Conservation (phyloP, 2,797 vertebrate species). For the Coregonus ussuriensis region DNA sequence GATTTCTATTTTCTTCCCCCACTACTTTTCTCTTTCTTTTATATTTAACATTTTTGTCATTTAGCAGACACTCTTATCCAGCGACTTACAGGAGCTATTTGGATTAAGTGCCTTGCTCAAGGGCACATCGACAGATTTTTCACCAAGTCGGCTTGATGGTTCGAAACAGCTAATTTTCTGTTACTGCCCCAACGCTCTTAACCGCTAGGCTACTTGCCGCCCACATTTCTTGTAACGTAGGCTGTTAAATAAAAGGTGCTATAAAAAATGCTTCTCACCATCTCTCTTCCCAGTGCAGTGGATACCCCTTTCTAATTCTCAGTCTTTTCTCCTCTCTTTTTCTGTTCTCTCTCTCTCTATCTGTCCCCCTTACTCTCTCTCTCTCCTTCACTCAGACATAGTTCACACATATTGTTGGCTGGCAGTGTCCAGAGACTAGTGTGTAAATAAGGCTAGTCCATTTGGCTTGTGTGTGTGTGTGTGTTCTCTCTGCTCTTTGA, state of each 20-base stretch:
- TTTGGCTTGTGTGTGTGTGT: conserved; percentile 52
- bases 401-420: conserved; percentile 16
- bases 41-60: background rate
- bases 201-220: background rate
- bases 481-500: conserved; percentile 48
- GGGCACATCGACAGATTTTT: too few relatives aligned
- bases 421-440: conserved; percentile 52
- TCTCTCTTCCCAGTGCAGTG: too few relatives aligned
- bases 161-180: too few relatives aligned
- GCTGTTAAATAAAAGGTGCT: too few relatives aligned
- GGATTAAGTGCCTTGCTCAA: too few relatives aligned
- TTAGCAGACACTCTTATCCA: background rate
- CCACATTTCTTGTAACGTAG: conserved; percentile 27
- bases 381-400: background rate
- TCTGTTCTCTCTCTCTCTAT: background rate
- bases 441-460: conserved; percentile 61
- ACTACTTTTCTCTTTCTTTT: background rate
- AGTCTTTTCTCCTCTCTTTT: background rate
- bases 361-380: too few relatives aligned
- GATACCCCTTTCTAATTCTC: too few relatives aligned
- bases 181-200: too few relatives aligned
- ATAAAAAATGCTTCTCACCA: too few relatives aligned
- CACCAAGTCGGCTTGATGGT: too few relatives aligned
- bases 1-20: background rate
- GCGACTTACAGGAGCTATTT: too few relatives aligned